These are phyloP conservation scores for Andrena fulva DNA, from an alignment of 2,888 invertebrate genomes.

Conservation along the genomic window DNA sequence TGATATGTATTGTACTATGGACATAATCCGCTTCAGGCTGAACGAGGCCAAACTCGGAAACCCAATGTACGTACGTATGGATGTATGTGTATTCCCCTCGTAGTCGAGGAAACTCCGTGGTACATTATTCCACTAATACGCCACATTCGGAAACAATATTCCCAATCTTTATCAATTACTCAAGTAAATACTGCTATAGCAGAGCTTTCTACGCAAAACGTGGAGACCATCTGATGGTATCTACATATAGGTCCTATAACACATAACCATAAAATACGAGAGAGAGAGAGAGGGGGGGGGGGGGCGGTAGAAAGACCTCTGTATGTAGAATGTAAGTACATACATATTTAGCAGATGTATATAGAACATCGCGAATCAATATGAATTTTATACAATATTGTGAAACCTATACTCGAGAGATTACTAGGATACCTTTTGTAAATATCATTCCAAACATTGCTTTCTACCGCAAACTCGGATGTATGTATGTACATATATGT, in stretches of 20 bases:
- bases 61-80: neutral
- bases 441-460: slow-evolving; percentile 23
- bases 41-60: slow-evolving; percentile 6
- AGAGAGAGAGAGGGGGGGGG: neutral
- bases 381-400: slow-evolving; percentile 1
- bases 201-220: neutral
- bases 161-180: neutral
- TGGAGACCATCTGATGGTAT: neutral
- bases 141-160: neutral
- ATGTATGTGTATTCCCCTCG: neutral
- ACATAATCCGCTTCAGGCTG: slow-evolving; percentile 2
- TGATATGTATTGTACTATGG: neutral
- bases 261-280: neutral
- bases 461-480: neutral
- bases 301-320: neutral
- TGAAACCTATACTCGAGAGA: slow-evolving; percentile 2
- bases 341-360: neutral
- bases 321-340: neutral
- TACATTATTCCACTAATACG: neutral
- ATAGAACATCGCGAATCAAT: neutral
- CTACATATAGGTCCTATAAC: neutral
- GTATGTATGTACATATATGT: neutral
- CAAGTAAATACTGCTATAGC: neutral
- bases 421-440: slow-evolving; percentile 34
- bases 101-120: neutral